Conservation (phyloP, 2,888 invertebrate genomes). For the Diloba caeruleocephala region DNA sequence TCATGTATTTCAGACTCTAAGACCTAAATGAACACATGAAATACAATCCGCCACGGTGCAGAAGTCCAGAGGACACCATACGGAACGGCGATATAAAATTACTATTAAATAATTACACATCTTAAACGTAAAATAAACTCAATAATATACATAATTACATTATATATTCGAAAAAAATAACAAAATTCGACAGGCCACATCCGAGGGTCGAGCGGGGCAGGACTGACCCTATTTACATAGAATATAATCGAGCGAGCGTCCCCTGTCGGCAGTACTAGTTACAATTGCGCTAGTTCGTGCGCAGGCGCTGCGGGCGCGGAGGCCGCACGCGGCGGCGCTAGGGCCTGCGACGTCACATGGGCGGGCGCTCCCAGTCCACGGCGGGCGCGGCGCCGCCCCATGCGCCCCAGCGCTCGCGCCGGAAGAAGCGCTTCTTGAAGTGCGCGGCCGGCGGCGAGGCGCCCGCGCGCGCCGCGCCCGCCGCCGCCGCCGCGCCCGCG, state of each 20-base stretch:
- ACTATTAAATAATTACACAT: conserved; percentile 86
- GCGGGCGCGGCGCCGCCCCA: conserved; percentile 82
- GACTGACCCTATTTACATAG: conserved; percentile 57
- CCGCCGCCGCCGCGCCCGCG: conserved; percentile 75
- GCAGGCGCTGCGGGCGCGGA: conserved; percentile 48
- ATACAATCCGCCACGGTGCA: conserved; percentile 81
- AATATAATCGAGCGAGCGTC: conserved; percentile 48
- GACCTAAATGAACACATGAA: conserved; percentile 89
- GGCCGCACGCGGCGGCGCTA: conserved; percentile 60
- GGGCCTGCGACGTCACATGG: conserved; percentile 80
- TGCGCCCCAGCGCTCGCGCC: conserved; percentile 91
- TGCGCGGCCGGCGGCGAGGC: conserved; percentile 79
- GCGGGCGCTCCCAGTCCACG: conserved; percentile 85
- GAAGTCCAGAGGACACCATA: conserved; percentile 65
- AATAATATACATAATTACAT: conserved; percentile 89
- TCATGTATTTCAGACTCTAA: conserved; percentile 84
- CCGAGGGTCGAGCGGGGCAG: conserved; percentile 44
- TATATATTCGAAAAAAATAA: conserved; percentile 87
- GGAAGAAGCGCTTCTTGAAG: conserved; percentile 96
- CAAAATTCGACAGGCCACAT: conserved; percentile 73
- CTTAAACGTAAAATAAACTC: conserved; percentile 87
- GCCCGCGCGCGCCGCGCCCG: conserved; percentile 58
- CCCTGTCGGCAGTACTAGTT: conserved; percentile 51
- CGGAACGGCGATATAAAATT: conserved; percentile 74
- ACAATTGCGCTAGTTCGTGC: conserved; percentile 50